Evolutionary conservation across 2,797 vertebrate species (phyloP).

Genomic region (Caiman crocodilus): DNA sequence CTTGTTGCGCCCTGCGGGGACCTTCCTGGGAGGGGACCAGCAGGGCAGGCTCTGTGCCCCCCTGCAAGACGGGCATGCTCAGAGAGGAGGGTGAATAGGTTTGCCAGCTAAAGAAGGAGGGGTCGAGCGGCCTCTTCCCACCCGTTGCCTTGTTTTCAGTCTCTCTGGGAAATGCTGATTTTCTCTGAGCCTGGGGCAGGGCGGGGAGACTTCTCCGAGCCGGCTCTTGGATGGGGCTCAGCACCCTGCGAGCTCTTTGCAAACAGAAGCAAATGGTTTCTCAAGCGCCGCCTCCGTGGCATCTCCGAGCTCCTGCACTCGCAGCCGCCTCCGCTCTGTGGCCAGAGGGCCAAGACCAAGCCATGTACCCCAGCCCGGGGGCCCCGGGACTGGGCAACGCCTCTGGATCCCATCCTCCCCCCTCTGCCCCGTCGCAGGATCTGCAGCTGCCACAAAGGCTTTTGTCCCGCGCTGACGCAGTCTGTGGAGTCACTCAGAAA

Average conservation of each 20-base stretch:
- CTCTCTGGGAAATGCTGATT: background rate
- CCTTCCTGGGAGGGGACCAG: too few relatives aligned
- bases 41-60: background rate
- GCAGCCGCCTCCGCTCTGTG: background rate
- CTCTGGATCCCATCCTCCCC: accelerated
- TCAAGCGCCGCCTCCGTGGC: background rate
- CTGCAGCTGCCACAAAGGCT: too few relatives aligned
- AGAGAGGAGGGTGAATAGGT: background rate
- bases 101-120: background rate
- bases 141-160: background rate
- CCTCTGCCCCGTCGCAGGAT: too few relatives aligned
- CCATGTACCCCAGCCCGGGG: background rate
- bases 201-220: background rate
- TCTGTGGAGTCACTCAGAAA: background rate
- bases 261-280: background rate
- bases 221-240: too few relatives aligned
- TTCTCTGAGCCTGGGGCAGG: background rate
- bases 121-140: background rate
- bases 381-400: accelerated
- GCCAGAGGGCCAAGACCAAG: background rate
- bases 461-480: background rate
- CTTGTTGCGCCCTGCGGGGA: too few relatives aligned
- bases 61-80: background rate
- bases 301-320: background rate
- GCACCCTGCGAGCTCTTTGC: background rate